Evolutionary conservation across 2,113 vertebrate species (phyloP), one percentile per base, ranked within the genome.

Genomic region (Cavia aperea): DNA sequence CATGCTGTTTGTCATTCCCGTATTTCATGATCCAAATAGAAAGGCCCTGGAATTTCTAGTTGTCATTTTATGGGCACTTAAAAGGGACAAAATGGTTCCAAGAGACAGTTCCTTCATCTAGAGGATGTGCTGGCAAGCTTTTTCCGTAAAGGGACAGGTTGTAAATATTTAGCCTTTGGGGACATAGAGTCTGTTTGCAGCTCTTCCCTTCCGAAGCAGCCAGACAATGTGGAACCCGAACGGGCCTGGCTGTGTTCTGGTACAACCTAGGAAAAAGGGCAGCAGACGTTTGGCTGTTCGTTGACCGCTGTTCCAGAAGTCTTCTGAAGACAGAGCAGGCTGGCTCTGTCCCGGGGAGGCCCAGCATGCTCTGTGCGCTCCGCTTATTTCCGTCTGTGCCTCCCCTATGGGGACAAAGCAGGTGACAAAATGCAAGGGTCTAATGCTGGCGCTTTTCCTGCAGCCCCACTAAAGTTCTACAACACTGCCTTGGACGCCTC

Each of bases 401-500:
- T 33, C 6, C 15, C 33, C 65, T 9, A 0, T 1, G n/a, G 8
- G 39, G 73, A 70, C 0, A 51, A 15, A 24, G 1, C 16, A 0
- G 0, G 60, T 70, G 26, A 1, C 0, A 0, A 29, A 0, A 49
- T 2, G 36, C 15, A 0, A 0, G n/a, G 39, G 11, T 39, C 68
- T 77, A 0, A 92, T 85, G 0, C 56, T 93, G 51, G 90, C 10
- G 3, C 70, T 94, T 43, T 91, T 77, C 90, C 96, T 51, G 1
- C 96, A 98, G 98, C 95, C 93, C 94, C 96, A 0, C 90, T 98
- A 8, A 92, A 97, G 16, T 98, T 99, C 95, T 97, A 96, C 86
- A 99, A 99, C 81, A 14, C 89, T 4, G 93, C 95, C 0, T 97
- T 99, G 97, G 99, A 99, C 26, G 82, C 97, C 3, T 99, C 99